phyloP scores from a whole-genome alignment of 2,113 vertebrate genomes.

The Tyrannus savana region DNA sequence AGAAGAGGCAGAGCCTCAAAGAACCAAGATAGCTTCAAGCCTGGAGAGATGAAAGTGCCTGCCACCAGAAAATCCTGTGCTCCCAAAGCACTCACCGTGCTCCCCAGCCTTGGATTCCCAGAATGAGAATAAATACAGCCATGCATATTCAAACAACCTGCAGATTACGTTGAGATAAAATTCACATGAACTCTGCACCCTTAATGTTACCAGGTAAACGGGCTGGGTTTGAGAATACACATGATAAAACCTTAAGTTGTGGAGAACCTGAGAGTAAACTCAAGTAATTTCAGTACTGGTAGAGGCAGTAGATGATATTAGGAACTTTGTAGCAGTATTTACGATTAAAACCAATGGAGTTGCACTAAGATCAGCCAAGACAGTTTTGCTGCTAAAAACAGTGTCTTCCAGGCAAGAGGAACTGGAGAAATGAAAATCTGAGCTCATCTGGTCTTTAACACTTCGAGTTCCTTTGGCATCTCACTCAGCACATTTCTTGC shows the following conservation, averaged over 20 bases:
- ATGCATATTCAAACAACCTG: neutral
- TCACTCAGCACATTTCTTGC: neutral
- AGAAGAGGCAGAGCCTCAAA: constrained; percentile 13
- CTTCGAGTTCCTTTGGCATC: neutral
- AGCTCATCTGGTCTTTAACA: neutral
- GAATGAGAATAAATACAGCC: neutral
- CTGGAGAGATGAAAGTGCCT: neutral
- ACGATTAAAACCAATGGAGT: neutral
- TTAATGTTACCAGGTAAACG: neutral
- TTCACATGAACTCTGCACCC: neutral
- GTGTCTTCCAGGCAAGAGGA: neutral
- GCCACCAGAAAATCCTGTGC: neutral
- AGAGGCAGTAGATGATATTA: neutral
- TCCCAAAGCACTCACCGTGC: neutral
- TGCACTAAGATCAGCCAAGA: neutral
- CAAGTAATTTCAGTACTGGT: neutral
- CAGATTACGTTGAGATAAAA: neutral
- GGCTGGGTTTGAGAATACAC: neutral
- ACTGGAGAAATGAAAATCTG: neutral
- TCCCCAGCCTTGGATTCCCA: neutral
- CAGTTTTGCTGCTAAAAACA: neutral
- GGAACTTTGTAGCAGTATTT: neutral
- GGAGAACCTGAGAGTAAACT: neutral
- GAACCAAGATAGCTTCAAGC: neutral
- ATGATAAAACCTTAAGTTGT: neutral